Evolutionary conservation across 2,797 vertebrate genomes (phyloP).

Genomic region (Falco concolor): DNA sequence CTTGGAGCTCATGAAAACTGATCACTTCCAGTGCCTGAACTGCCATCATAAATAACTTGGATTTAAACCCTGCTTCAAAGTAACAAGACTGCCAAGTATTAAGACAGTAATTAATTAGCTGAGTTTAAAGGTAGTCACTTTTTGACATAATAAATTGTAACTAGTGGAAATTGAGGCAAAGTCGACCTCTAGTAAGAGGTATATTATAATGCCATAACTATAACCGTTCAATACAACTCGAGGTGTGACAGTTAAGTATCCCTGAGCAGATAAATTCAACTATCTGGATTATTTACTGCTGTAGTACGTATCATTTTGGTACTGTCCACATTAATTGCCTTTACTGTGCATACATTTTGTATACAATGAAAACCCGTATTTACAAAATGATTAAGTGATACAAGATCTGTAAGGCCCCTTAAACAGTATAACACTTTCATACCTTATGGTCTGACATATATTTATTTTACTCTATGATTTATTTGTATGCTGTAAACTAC

Average conservation of each 20-base stretch:
- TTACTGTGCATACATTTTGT: neutral
- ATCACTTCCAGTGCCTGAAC: neutral
- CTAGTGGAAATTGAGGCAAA: neutral
- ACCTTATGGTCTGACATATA: neutral
- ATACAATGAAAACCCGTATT: neutral
- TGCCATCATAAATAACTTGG: neutral
- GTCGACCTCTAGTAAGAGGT: neutral
- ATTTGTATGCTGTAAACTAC: neutral
- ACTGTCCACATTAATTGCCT: neutral
- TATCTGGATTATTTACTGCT: conserved; percentile 1
- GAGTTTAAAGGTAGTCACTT: neutral
- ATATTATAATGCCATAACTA: neutral
- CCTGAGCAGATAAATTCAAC: neutral
- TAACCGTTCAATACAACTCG: neutral
- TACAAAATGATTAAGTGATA: neutral
- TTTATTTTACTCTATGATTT: neutral
- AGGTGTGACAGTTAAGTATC: neutral
- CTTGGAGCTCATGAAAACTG: neutral
- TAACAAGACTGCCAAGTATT: neutral
- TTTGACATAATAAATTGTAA: neutral
- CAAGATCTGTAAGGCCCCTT: neutral
- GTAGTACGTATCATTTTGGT: neutral
- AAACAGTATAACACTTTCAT: neutral
- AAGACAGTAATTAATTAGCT: neutral
- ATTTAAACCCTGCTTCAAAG: neutral